Percentiles rank a stretch among this genome's conserved stretches.
These are phyloP conservation scores for Gandaritis pyraliata DNA, from an alignment of 2,888 invertebrate genomes.

Conservation along the genomic window DNA sequence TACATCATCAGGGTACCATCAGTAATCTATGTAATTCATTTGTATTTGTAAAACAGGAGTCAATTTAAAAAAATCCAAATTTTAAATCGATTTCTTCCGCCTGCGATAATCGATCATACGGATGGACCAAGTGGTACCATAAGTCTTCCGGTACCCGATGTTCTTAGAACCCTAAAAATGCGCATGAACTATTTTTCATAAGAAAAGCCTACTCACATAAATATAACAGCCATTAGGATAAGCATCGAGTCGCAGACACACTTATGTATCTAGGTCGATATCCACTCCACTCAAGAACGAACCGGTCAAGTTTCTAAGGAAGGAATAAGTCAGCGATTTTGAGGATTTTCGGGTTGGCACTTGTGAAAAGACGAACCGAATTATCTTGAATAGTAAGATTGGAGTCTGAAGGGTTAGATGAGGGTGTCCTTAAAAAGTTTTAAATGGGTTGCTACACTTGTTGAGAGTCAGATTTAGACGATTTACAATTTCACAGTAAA, in stretches of 20 bases:
- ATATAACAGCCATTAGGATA: slow-evolving; percentile 23
- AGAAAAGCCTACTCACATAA: not conserved
- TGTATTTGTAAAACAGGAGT: too few species aligned
- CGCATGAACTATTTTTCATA: too few species aligned
- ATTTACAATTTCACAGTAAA: too few species aligned
- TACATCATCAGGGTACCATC: too few species aligned
- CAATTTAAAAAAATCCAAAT: too few species aligned
- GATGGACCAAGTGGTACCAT: too few species aligned
- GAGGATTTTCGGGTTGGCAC: slow-evolving; percentile 23
- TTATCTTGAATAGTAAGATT: slow-evolving; percentile 1
- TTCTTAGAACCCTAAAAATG: too few species aligned
- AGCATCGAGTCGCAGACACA: slow-evolving; percentile 19
- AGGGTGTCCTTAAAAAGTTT: not conserved
- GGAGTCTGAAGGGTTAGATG: not conserved
- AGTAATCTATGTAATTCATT: too few species aligned
- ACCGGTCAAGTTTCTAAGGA: slow-evolving; percentile 19
- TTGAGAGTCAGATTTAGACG: not conserved
- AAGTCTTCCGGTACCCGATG: too few species aligned
- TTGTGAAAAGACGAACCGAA: slow-evolving; percentile 18
- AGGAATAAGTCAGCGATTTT: slow-evolving; percentile 27
- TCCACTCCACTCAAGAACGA: slow-evolving; percentile 21
- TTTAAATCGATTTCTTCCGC: too few species aligned
- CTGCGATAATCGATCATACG: too few species aligned
- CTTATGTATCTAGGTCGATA: slow-evolving; percentile 33
- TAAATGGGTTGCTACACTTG: not conserved